phyloP scores from a whole-genome alignment of 2,113 vertebrate genomes.

The Ciconia maguari region DNA sequence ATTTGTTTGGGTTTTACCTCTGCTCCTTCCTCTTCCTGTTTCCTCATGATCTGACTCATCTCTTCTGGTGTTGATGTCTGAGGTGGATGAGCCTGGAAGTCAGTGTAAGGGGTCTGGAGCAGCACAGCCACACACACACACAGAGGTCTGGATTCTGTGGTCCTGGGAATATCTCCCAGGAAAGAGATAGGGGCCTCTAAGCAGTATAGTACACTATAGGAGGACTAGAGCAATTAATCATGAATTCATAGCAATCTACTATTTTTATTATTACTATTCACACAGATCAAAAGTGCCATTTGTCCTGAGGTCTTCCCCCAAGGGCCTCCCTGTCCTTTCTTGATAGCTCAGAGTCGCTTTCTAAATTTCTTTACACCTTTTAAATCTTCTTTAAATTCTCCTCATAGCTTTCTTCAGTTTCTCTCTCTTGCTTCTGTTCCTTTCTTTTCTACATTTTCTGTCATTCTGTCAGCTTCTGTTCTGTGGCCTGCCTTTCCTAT shows the following conservation, averaged over 20 bases:
- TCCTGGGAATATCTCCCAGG: not conserved
- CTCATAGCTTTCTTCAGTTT: not conserved
- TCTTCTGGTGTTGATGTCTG: not conserved
- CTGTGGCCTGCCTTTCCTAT: not conserved
- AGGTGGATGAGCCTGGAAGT: not conserved
- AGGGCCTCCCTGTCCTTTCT: not conserved
- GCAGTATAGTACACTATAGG: not conserved
- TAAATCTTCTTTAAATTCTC: not conserved
- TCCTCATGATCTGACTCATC: not conserved
- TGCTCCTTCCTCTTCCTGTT: conserved; percentile 29
- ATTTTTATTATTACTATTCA: not conserved
- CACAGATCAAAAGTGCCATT: not conserved
- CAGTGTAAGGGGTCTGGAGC: not conserved
- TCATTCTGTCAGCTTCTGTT: not conserved
- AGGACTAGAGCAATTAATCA: not conserved
- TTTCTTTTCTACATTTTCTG: not conserved
- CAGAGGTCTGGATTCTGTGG: not conserved
- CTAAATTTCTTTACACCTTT: not conserved
- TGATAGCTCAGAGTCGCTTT: not conserved
- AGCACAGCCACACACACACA: not conserved
- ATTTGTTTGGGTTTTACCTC: conserved; percentile 25
- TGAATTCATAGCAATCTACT: not conserved
- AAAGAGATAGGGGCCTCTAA: not conserved
- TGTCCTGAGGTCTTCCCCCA: not conserved
- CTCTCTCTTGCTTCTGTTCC: not conserved